Conservation (phyloP, 2,888 invertebrate species). For the Venustoraphidia nigricollis region DNA sequence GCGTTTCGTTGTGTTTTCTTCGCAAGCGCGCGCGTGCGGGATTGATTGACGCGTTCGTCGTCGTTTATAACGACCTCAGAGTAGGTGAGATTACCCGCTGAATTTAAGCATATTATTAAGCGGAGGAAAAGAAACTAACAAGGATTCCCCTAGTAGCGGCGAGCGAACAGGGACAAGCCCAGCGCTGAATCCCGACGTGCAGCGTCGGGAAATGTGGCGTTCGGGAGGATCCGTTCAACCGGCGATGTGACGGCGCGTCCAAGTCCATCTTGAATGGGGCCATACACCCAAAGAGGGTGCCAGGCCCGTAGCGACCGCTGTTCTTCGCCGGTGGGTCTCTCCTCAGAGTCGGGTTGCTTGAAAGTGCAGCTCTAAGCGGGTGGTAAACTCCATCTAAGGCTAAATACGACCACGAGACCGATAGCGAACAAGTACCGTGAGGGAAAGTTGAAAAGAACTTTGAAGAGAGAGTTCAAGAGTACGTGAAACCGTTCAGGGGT, state of each 20-base stretch:
- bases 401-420: constrained; percentile 42
- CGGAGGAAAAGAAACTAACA: constrained; percentile 47
- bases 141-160: constrained; percentile 45
- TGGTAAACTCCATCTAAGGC: constrained; percentile 36
- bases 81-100: constrained; percentile 11
- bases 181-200: constrained; percentile 30
- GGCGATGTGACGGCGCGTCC: constrained; percentile 24
- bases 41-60: constrained; percentile 4
- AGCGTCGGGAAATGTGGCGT: constrained; percentile 31
- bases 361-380: constrained; percentile 39
- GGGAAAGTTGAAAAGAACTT: too few species aligned
- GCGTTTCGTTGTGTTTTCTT: not conserved
- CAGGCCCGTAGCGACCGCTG: constrained; percentile 32
- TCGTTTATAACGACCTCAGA: not conserved
- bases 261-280: constrained; percentile 36
- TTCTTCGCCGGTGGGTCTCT: constrained; percentile 18
- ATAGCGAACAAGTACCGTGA: constrained; percentile 43
- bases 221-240: constrained; percentile 24
- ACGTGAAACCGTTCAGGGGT: constrained; percentile 29
- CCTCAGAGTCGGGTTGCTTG: constrained; percentile 39
- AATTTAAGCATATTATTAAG: constrained; percentile 44
- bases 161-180: constrained; percentile 42
- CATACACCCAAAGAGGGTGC: constrained; percentile 34
- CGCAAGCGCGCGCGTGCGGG: not conserved
- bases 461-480: constrained; percentile 38